Conservation (phyloP, 1,140 invertebrate species). For the Pseudobourletiella spinata region DNA sequence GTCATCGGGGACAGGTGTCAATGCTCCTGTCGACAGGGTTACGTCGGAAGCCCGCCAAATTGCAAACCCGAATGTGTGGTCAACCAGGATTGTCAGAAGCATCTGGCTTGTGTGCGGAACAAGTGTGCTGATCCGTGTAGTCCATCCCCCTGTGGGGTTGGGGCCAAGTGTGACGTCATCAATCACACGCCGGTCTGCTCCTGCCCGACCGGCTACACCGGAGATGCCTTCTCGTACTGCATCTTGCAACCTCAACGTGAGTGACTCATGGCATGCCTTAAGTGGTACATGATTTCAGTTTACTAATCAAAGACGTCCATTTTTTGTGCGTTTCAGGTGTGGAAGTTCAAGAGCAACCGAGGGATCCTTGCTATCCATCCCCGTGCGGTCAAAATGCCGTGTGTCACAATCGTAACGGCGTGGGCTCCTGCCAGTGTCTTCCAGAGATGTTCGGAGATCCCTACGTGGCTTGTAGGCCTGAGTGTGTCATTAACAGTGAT, state of each 20-base stretch:
- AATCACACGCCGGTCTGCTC: slow-evolving; percentile 50
- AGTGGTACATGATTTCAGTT: slow-evolving; percentile 52
- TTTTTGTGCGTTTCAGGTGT: no score
- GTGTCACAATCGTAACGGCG: slow-evolving; percentile 44
- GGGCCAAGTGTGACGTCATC: slow-evolving; percentile 40
- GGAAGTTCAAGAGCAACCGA: not conserved
- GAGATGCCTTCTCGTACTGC: slow-evolving; percentile 57
- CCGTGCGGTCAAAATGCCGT: slow-evolving; percentile 59
- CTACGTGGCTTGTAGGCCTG: slow-evolving; percentile 53
- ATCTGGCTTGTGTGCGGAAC: slow-evolving; percentile 54
- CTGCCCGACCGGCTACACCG: slow-evolving; percentile 46
- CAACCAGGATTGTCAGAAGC: slow-evolving; percentile 54
- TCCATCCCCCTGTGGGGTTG: slow-evolving; percentile 18
- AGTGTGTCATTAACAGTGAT: slow-evolving; percentile 45
- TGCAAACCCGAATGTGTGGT: slow-evolving; percentile 58
- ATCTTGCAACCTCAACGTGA: slow-evolving; percentile 41
- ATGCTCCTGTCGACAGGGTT: slow-evolving; percentile 48
- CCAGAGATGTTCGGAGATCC: slow-evolving; percentile 56
- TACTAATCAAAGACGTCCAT: no score
- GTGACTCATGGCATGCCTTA: slow-evolving; percentile 39
- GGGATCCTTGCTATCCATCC: slow-evolving; percentile 66
- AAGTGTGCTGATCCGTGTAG: slow-evolving; percentile 49
- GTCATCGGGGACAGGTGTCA: slow-evolving; percentile 41
- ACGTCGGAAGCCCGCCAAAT: slow-evolving; percentile 48
- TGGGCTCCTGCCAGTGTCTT: slow-evolving; percentile 61